These are phyloP conservation scores for Meganola albula DNA, from an alignment of 2,888 invertebrate species.

Conservation along the genomic window DNA sequence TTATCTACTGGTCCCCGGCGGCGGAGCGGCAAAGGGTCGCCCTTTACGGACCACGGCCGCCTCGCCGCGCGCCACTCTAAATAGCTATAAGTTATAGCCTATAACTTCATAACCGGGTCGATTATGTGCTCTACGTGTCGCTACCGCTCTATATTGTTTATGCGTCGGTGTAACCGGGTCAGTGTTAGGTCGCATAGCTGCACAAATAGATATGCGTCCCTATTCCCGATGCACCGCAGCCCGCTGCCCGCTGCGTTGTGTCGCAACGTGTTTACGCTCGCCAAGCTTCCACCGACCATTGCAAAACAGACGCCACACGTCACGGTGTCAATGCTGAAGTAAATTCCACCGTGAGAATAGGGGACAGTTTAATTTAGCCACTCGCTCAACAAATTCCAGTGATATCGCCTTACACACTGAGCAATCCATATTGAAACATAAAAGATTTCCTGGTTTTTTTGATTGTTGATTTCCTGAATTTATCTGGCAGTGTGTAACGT, in stretches of 20 bases:
- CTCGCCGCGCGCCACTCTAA: constrained; percentile 46
- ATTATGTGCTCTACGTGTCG: constrained; percentile 27
- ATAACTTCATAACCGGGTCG: constrained; percentile 42
- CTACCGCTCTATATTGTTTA: constrained; percentile 54
- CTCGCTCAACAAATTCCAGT: no score
- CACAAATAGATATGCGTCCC: constrained; percentile 62
- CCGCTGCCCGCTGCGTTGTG: constrained; percentile 45
- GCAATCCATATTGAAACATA: no score
- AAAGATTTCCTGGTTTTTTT: no score
- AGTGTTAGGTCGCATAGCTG: constrained; percentile 75
- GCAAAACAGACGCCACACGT: constrained; percentile 51
- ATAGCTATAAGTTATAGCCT: no score
- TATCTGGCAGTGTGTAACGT: no score
- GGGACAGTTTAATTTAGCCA: constrained; percentile 53
- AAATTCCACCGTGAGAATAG: constrained; percentile 56
- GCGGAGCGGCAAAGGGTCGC: constrained; percentile 62
- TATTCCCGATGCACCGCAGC: constrained; percentile 36
- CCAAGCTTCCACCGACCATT: constrained; percentile 35
- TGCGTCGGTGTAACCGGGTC: constrained; percentile 69
- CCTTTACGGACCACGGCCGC: constrained; percentile 65
- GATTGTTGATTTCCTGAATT: no score
- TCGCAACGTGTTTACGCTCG: constrained; percentile 62
- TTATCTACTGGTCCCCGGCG: constrained; percentile 62
- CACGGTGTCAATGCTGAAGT: constrained; percentile 41
- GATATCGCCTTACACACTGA: no score